Conservation (phyloP, 2,888 invertebrate genomes). For the Smittia aterrima region DNA sequence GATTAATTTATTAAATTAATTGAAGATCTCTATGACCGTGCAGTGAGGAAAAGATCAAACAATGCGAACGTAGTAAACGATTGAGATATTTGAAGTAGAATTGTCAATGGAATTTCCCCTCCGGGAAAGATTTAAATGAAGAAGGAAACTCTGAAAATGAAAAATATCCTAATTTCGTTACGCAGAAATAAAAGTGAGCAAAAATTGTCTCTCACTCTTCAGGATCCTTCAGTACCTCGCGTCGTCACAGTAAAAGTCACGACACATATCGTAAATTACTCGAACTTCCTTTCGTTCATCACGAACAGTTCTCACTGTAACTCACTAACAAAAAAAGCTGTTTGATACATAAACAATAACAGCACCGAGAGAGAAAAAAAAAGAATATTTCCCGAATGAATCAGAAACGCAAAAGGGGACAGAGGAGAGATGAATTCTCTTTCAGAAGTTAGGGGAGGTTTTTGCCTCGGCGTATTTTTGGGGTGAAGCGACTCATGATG, state of each 20-base stretch:
- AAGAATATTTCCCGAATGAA: conserved; percentile 32
- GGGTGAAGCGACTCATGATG: neutral
- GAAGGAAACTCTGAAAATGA: neutral
- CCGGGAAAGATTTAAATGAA: neutral
- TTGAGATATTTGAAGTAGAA: neutral
- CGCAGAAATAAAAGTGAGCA: neutral
- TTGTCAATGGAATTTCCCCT: conserved; percentile 15
- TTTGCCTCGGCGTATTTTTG: neutral
- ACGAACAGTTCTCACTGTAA: conserved; percentile 3
- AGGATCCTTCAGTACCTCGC: too few species aligned
- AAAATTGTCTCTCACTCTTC: too few species aligned
- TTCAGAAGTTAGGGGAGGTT: conserved; percentile 4
- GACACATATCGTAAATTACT: too few species aligned
- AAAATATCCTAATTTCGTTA: conserved; percentile 16
- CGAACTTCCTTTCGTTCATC: too few species aligned
- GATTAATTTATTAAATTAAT: too few species aligned
- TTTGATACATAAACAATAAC: conserved; percentile 39
- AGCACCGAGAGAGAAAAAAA: conserved; percentile 16
- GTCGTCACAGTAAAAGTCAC: too few species aligned
- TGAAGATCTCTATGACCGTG: too few species aligned
- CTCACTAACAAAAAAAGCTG: conserved; percentile 7
- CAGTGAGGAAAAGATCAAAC: conserved; percentile 3
- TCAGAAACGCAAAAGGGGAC: conserved; percentile 17
- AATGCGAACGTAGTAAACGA: neutral
- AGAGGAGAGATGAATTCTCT: neutral